phyloP scores from a whole-genome alignment of 1,140 invertebrate species.

The Drosophila chauvacae region DNA sequence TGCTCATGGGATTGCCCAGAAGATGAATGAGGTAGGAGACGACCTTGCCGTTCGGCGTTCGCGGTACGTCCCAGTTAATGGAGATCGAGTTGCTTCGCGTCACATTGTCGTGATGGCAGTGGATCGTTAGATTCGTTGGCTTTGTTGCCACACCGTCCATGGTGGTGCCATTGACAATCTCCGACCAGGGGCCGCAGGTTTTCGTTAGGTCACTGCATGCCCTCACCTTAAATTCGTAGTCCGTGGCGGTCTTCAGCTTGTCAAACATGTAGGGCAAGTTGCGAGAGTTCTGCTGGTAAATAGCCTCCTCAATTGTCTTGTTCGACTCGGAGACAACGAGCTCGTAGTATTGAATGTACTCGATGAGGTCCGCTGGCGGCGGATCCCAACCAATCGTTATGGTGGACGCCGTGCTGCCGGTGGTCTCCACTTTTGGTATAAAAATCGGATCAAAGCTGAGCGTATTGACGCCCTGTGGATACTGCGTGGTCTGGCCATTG shows the following conservation, averaged over 20 bases:
- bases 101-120: slow-evolving; percentile 88
- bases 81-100: slow-evolving; percentile 87
- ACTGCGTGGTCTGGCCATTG: slow-evolving; percentile 84
- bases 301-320: slow-evolving; percentile 86
- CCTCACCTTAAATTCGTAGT: slow-evolving; percentile 90
- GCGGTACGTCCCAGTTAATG: slow-evolving; percentile 89
- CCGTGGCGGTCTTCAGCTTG: slow-evolving; percentile 90
- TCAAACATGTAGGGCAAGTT: slow-evolving; percentile 91
- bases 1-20: slow-evolving; percentile 86
- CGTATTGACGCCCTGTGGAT: slow-evolving; percentile 86
- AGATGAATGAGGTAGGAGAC: slow-evolving; percentile 86
- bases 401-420: slow-evolving; percentile 90
- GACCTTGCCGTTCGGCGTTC: slow-evolving; percentile 90
- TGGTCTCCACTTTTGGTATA: slow-evolving; percentile 90
- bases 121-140: slow-evolving; percentile 86
- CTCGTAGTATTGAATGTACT: slow-evolving; percentile 91
- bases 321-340: slow-evolving; percentile 88
- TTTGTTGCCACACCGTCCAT: slow-evolving; percentile 90
- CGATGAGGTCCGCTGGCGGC: slow-evolving; percentile 87
- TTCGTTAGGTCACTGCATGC: slow-evolving; percentile 92
- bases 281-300: slow-evolving; percentile 87
- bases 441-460: slow-evolving; percentile 90
- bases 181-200: slow-evolving; percentile 90
- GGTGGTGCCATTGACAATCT: slow-evolving; percentile 90
- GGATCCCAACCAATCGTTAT: slow-evolving; percentile 91